phyloP scores from a whole-genome alignment of 1,140 invertebrate species.

The Orchesella cincta region DNA sequence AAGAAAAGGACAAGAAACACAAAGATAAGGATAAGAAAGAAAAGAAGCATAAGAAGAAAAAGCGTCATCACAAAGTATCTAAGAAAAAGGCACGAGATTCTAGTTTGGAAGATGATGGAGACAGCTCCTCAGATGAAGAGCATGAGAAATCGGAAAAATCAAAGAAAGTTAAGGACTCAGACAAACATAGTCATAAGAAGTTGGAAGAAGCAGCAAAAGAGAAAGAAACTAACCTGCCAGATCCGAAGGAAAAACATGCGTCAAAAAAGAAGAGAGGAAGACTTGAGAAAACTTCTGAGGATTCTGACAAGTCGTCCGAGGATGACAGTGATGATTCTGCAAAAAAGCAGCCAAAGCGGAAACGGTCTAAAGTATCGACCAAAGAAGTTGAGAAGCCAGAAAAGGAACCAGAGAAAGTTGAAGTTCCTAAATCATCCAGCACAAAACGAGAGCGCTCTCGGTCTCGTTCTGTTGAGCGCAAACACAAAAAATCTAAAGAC shows the following conservation, averaged over 20 bases:
- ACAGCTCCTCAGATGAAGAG: slow-evolving; percentile 1
- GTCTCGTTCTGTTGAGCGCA: slow-evolving; percentile 1
- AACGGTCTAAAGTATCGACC: background rate
- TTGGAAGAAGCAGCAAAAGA: slow-evolving; percentile 30
- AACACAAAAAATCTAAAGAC: slow-evolving; percentile 31
- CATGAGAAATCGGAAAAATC: slow-evolving; percentile 27
- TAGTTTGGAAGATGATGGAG: background rate
- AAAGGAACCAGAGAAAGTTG: background rate
- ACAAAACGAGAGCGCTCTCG: slow-evolving; percentile 23
- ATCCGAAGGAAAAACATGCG: slow-evolving; percentile 9
- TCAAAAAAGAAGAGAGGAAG: slow-evolving; percentile 19
- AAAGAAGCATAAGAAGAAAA: slow-evolving; percentile 29
- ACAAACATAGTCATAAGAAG: background rate
- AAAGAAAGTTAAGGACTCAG: slow-evolving; percentile 36
- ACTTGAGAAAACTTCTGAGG: background rate
- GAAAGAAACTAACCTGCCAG: slow-evolving; percentile 33
- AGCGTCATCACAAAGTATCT: slow-evolving; percentile 2
- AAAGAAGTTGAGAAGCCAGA: background rate
- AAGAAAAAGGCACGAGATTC: slow-evolving; percentile 1
- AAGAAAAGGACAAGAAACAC: slow-evolving; percentile 34
- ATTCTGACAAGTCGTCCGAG: background rate
- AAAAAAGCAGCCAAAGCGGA: background rate
- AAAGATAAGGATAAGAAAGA: slow-evolving; percentile 32
- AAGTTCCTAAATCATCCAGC: background rate
- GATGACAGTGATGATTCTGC: slow-evolving; percentile 4